Conservation (phyloP, 92 coral and sea anemone genomes). For the Porites lobata region DNA sequence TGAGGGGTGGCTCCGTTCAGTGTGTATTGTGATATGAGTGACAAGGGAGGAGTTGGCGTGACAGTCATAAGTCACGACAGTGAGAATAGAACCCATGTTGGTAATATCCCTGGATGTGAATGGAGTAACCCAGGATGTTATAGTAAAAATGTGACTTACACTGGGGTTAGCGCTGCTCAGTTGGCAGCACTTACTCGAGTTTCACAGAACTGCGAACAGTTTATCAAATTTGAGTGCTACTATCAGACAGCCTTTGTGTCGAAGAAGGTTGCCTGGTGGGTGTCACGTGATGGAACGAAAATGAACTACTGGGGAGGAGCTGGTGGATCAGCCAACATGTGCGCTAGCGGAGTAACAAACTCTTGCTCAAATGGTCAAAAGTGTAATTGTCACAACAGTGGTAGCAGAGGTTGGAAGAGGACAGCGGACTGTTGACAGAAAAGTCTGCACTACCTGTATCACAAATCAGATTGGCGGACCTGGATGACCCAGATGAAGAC, state of each 20-base stretch:
- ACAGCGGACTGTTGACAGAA: slow-evolving; percentile 76
- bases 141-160: slow-evolving; percentile 48
- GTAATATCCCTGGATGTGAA: background rate
- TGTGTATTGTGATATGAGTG: slow-evolving; percentile 69
- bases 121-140: slow-evolving; percentile 45
- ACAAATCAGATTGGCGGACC: slow-evolving; percentile 74
- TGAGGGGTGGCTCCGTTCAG: slow-evolving; percentile 32
- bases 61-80: slow-evolving; percentile 55
- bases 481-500: slow-evolving; percentile 25
- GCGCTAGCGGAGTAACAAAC: slow-evolving; percentile 80
- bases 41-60: slow-evolving; percentile 64
- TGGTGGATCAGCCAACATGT: slow-evolving; percentile 50
- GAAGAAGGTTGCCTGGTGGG: slow-evolving; percentile 67
- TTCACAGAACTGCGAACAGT: slow-evolving; percentile 69
- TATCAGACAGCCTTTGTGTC: background rate
- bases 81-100: slow-evolving; percentile 40
- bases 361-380: slow-evolving; percentile 55
- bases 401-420: slow-evolving; percentile 45
- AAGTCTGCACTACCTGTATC: slow-evolving; percentile 76
- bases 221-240: slow-evolving; percentile 68
- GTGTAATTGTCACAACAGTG: slow-evolving; percentile 58
- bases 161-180: slow-evolving; percentile 59
- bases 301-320: slow-evolving; percentile 87
- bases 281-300: slow-evolving; percentile 73
- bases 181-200: slow-evolving; percentile 47